Conservation (phyloP, 2,888 invertebrate species). For the Merodon equestris region DNA sequence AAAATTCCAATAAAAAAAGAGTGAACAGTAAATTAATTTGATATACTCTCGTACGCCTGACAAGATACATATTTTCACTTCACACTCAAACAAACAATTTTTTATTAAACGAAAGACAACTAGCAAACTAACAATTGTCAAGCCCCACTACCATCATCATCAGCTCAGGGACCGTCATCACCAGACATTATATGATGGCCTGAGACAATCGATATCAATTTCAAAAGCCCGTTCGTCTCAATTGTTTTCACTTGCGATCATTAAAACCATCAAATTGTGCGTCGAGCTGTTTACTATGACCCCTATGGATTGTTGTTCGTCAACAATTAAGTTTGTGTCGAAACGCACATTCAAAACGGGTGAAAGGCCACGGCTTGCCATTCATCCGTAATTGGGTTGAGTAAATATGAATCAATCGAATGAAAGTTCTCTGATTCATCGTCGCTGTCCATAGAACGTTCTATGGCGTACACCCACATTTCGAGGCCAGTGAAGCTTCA, state of each 20-base stretch:
- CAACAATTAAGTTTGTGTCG: constrained; percentile 66
- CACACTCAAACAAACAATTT: background rate
- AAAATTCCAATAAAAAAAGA: no score
- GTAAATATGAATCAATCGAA: constrained; percentile 53
- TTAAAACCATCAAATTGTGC: constrained; percentile 51
- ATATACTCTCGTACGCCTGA: background rate
- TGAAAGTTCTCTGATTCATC: constrained; percentile 57
- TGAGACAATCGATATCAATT: constrained; percentile 52
- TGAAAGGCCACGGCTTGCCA: constrained; percentile 45
- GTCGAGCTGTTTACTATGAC: constrained; percentile 61
- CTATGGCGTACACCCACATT: constrained; percentile 24
- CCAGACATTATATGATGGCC: background rate
- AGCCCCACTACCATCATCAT: background rate
- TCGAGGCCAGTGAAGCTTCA: background rate
- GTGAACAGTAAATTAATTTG: no score
- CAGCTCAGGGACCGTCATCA: constrained; percentile 28
- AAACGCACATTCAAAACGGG: constrained; percentile 46
- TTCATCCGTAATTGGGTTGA: constrained; percentile 49
- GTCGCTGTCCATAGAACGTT: background rate
- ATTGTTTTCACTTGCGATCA: constrained; percentile 49
- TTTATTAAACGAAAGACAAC: constrained; percentile 16
- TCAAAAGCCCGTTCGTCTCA: constrained; percentile 43
- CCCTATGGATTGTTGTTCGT: constrained; percentile 62
- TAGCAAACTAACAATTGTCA: background rate
- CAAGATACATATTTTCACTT: background rate